Conservation (phyloP, 2,888 invertebrate genomes). For the Diogma glabrata region DNA sequence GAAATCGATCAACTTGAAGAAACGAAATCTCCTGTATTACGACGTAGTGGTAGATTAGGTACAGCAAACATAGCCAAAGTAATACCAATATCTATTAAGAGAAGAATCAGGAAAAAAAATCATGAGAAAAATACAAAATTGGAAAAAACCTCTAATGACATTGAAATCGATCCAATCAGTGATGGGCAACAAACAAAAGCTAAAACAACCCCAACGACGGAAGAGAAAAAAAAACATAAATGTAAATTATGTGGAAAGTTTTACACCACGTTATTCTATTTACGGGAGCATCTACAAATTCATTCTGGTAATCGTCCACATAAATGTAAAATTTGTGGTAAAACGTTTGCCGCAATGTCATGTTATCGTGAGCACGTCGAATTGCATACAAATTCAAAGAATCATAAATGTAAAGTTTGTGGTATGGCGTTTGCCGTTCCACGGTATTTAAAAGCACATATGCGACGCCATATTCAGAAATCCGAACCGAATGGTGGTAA, state of each 20-base stretch:
- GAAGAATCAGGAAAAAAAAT: no score
- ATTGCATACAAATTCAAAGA: background rate
- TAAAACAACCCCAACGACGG: no score
- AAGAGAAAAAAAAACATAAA: background rate
- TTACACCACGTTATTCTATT: background rate
- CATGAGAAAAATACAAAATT: no score
- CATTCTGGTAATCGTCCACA: background rate
- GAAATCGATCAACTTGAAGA: no score
- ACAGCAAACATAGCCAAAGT: no score
- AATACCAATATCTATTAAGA: no score
- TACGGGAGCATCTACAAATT: constrained; percentile 1
- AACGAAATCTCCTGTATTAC: no score
- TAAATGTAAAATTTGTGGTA: background rate
- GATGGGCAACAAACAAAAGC: no score
- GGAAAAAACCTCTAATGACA: no score
- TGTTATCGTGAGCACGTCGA: constrained; percentile 5
- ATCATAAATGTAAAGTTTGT: constrained; percentile 4
- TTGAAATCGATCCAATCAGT: no score
- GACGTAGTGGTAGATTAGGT: no score
- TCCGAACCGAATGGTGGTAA: constrained; percentile 1
- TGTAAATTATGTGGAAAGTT: constrained; percentile 3
- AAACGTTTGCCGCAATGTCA: constrained; percentile 3
- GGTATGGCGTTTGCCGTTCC: constrained; percentile 3
- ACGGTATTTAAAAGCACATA: constrained; percentile 6
- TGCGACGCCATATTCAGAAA: background rate